Evolutionary conservation across 2,797 vertebrate genomes (phyloP).

Genomic region (Nannoperca australis): DNA sequence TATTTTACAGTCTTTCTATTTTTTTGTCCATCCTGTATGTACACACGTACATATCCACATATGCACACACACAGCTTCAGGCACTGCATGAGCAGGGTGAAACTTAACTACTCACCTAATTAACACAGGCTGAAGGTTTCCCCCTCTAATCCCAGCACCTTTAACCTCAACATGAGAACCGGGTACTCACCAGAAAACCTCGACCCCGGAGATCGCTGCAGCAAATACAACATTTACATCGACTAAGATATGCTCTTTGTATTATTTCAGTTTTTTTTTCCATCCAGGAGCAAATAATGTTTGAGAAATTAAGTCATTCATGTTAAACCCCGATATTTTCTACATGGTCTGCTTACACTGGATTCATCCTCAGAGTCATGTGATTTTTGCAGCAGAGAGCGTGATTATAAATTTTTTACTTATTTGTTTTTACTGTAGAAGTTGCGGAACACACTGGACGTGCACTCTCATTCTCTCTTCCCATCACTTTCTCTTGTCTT

Average conservation of each 20-base stretch:
- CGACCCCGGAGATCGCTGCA: conserved; percentile 7
- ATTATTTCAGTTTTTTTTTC: conserved; percentile 19
- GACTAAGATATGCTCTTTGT: background rate
- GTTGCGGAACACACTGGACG: background rate
- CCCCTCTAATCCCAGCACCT: conserved; percentile 71
- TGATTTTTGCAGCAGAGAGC: conserved; percentile 4
- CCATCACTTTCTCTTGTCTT: conserved; percentile 31
- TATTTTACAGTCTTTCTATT: background rate
- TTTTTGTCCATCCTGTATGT: background rate
- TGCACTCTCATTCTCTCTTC: conserved; percentile 26
- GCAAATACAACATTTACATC: conserved; percentile 13
- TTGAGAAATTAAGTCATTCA: background rate
- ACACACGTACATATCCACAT: conserved; percentile 13
- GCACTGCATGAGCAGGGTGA: conserved; percentile 48
- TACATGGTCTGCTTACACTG: conserved; percentile 3
- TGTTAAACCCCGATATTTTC: conserved; percentile 8
- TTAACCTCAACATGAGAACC: conserved; percentile 58
- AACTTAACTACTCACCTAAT: conserved; percentile 72
- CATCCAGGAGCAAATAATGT: background rate
- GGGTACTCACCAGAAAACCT: conserved; percentile 21
- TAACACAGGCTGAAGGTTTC: conserved; percentile 64
- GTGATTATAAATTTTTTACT: conserved; percentile 2
- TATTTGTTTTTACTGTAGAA: conserved; percentile 40
- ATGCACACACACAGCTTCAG: conserved; percentile 60
- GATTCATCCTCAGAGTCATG: conserved; percentile 21